Evolutionary conservation across 2,797 vertebrate species (phyloP).

Genomic region (Acanthopagrus latus): DNA sequence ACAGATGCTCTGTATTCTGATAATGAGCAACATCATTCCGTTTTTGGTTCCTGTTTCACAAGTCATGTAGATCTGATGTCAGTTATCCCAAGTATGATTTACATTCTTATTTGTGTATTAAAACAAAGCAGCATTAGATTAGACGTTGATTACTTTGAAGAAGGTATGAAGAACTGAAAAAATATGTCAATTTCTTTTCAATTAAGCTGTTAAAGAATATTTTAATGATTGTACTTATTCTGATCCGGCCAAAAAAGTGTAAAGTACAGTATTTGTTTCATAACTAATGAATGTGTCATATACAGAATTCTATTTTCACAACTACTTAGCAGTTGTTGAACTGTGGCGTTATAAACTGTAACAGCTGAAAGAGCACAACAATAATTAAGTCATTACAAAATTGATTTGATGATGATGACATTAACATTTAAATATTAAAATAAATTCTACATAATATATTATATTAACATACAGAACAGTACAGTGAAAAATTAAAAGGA

Average conservation of each 20-base stretch:
- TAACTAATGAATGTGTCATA: background rate
- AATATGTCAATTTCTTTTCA: background rate
- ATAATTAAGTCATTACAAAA: background rate
- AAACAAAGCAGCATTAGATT: slow-evolving; percentile 1
- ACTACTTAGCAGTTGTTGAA: background rate
- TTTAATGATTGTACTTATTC: background rate
- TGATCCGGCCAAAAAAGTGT: background rate
- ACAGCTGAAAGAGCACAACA: slow-evolving; percentile 55
- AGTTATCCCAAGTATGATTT: background rate
- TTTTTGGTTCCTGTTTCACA: background rate
- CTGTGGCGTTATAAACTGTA: slow-evolving; percentile 26
- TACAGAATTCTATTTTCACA: background rate
- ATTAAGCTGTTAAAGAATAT: background rate
- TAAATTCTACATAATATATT: background rate
- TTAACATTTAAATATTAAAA: background rate
- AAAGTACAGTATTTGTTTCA: background rate
- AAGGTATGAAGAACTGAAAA: too few relatives aligned
- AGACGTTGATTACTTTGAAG: background rate
- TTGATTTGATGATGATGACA: background rate
- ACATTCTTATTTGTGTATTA: background rate
- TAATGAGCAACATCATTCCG: slow-evolving; percentile 15
- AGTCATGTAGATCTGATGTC: slow-evolving; percentile 11
- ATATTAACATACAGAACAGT: background rate
- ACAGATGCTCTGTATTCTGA: slow-evolving; percentile 23
- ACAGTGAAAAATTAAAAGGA: background rate